Percentiles rank a stretch among this genome's conserved stretches.
Conservation (phyloP, 1,140 invertebrate species). For the Riptortus pedestris region DNA sequence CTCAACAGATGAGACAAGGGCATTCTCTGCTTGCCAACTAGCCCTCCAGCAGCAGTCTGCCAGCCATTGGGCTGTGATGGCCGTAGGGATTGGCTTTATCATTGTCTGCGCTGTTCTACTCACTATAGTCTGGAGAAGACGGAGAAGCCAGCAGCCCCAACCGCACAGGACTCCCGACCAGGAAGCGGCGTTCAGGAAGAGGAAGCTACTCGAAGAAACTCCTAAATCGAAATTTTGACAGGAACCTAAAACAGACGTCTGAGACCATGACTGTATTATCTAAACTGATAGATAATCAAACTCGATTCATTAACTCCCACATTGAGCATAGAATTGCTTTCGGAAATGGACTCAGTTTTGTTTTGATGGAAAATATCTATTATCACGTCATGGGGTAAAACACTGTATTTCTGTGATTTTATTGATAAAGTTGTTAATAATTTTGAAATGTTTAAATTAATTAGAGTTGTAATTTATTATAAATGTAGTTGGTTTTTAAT, state of each 20-base stretch:
- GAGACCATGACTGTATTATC: too few species aligned
- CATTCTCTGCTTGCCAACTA: slow-evolving; percentile 18
- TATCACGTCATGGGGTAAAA: too few species aligned
- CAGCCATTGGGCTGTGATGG: slow-evolving; percentile 6
- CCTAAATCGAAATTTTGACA: slow-evolving; percentile 14
- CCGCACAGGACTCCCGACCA: background rate
- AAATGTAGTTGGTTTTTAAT: too few species aligned
- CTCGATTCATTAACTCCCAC: background rate
- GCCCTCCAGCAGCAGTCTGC: slow-evolving; percentile 7
- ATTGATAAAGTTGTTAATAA: too few species aligned
- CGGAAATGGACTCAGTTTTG: too few species aligned
- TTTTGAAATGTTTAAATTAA: too few species aligned
- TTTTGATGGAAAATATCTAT: too few species aligned
- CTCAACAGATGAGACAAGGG: slow-evolving; percentile 1
- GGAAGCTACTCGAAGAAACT: slow-evolving; percentile 15
- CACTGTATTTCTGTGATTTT: too few species aligned
- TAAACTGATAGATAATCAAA: background rate
- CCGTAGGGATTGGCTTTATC: background rate
- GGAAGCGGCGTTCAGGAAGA: slow-evolving; percentile 15
- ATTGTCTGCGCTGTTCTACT: slow-evolving; percentile 18
- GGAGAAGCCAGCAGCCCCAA: background rate
- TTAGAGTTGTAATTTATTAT: too few species aligned
- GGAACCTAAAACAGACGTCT: background rate
- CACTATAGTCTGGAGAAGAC: slow-evolving; percentile 18
- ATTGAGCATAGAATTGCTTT: too few species aligned